A percentile compares a stretch with the other conserved stretches of the same genome.
These are phyloP conservation scores for Helicoverpa armigera DNA, from an alignment of 1,140 invertebrate species.

Conservation along the genomic window DNA sequence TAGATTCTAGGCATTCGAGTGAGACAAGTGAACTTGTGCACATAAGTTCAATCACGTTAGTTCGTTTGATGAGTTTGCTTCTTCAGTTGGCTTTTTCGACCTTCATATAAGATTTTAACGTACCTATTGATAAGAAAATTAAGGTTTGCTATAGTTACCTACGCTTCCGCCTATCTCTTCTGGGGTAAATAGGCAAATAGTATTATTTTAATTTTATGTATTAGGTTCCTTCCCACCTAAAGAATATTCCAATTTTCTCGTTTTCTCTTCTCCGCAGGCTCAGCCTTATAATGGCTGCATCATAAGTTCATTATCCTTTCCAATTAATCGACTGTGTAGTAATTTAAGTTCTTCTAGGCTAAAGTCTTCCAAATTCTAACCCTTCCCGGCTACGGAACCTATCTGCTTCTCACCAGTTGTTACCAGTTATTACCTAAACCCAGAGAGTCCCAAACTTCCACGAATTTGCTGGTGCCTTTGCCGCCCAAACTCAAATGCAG, in stretches of 20 bases:
- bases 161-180: too few species aligned
- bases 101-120: too few species aligned
- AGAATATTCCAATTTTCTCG: not conserved
- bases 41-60: too few species aligned
- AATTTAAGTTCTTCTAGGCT: not conserved
- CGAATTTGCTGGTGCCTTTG: not conserved
- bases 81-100: too few species aligned
- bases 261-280: not conserved
- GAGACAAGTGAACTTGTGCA: too few species aligned
- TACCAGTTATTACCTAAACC: too few species aligned
- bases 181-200: too few species aligned
- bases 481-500: not conserved
- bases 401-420: not conserved
- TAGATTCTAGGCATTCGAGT: too few species aligned
- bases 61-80: too few species aligned
- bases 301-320: constrained; percentile 4
- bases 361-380: not conserved
- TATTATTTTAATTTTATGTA: too few species aligned
- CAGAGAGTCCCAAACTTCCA: not conserved
- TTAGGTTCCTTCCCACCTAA: not conserved
- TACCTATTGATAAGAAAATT: too few species aligned
- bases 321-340: not conserved
- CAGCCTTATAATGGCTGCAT: not conserved
- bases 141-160: too few species aligned
- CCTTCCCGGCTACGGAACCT: not conserved